phyloP scores from a whole-genome alignment of 1,140 invertebrate species.

The Physella acuta region DNA sequence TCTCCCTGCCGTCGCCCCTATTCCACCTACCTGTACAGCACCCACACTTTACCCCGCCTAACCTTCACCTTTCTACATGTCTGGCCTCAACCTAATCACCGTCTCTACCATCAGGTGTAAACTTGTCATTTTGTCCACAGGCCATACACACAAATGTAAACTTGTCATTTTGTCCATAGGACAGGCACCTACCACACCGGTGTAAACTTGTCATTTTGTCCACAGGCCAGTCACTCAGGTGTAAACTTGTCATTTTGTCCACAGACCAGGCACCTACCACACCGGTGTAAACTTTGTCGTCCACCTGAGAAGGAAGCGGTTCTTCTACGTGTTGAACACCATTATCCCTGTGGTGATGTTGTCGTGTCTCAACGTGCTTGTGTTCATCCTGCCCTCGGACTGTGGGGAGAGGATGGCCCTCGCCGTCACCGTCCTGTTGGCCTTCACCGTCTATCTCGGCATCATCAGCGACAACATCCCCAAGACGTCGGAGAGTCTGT shows the following conservation, averaged over 20 bases:
- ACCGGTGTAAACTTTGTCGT: constrained; percentile 37
- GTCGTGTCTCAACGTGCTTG: constrained; percentile 64
- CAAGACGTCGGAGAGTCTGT: constrained; percentile 63
- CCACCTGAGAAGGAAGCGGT: constrained; percentile 38
- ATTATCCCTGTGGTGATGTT: constrained; percentile 66
- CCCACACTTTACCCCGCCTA: no score
- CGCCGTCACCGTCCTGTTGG: constrained; percentile 65
- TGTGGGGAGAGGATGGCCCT: constrained; percentile 66
- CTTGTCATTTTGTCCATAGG: not conserved
- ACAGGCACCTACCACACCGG: not conserved
- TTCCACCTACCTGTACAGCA: no score
- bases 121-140: not conserved
- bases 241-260: not conserved
- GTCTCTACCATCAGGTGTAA: no score
- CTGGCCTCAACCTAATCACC: no score
- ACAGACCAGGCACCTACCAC: constrained; percentile 30
- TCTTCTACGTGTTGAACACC: constrained; percentile 64
- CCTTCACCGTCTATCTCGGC: constrained; percentile 66
- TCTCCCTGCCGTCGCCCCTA: no score
- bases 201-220: not conserved
- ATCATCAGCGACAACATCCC: constrained; percentile 66
- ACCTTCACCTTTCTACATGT: no score
- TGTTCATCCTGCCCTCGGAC: constrained; percentile 66
- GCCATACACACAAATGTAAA: not conserved
- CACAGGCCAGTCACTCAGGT: constrained; percentile 28